These are phyloP conservation scores for western clawed frog (Xenopus tropicalis) DNA, from an alignment of 2,113 vertebrate genomes.

Conservation along the genomic window UCB_Xtro_10.0 CM004445.2:49874001-49874500, in stretches of 20 bases:
- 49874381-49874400: slow-evolving; percentile 96
- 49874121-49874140: slow-evolving; percentile 77
- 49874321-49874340: slow-evolving; percentile 88
- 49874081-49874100: not conserved
- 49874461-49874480: too few relatives aligned
- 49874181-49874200: slow-evolving; percentile 93
- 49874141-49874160: slow-evolving; percentile 96
- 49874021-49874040: too few relatives aligned
- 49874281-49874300: slow-evolving; percentile 77
- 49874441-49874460: not conserved
- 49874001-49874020: too few relatives aligned
- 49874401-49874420: slow-evolving; percentile 94
- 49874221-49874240: slow-evolving; percentile 64
- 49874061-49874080: too few relatives aligned
- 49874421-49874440: not conserved
- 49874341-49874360: slow-evolving; percentile 93
- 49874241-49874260: slow-evolving; percentile 88
- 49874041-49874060: too few relatives aligned
- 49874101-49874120: not conserved
- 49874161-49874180: slow-evolving; percentile 86
- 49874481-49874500: too few relatives aligned
- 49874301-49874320: slow-evolving; percentile 86
- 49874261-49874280: slow-evolving; percentile 93
- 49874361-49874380: slow-evolving; percentile 94
- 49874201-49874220: slow-evolving; percentile 92